Conservation (phyloP, 2,797 vertebrate species). For the Gambelia wislizenii region DNA sequence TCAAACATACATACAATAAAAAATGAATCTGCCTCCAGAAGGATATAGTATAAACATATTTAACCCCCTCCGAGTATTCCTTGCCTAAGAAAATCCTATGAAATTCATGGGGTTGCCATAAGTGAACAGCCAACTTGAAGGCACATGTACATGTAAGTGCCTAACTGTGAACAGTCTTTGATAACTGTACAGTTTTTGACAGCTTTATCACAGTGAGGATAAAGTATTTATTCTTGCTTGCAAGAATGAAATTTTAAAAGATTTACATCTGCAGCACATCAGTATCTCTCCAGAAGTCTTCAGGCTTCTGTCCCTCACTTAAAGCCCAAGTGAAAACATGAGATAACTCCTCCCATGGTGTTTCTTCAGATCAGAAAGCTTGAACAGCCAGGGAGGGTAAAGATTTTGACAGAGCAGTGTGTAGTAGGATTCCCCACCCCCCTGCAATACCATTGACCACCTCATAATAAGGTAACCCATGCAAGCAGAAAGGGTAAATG, state of each 20-base stretch:
- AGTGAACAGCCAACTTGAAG: no score
- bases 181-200: no score
- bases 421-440: no score
- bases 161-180: no score
- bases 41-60: conserved; percentile 30
- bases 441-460: no score
- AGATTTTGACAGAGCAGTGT: background rate
- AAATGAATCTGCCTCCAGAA: background rate
- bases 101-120: no score
- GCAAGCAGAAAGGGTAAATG: background rate
- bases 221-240: background rate
- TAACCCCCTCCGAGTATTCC: background rate
- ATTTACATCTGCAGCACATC: background rate
- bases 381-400: background rate
- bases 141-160: no score
- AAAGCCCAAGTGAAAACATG: background rate
- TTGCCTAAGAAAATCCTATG: no score
- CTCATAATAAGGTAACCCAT: background rate
- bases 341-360: background rate
- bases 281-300: background rate
- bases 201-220: no score
- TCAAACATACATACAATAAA: background rate
- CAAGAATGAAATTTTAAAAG: background rate
- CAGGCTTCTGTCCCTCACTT: background rate
- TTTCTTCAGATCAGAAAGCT: background rate